A percentile compares a stretch with the other conserved stretches of the same genome.
phyloP scores from a whole-genome alignment of 2,888 invertebrate species.

The Netelia fuscicornis region DNA sequence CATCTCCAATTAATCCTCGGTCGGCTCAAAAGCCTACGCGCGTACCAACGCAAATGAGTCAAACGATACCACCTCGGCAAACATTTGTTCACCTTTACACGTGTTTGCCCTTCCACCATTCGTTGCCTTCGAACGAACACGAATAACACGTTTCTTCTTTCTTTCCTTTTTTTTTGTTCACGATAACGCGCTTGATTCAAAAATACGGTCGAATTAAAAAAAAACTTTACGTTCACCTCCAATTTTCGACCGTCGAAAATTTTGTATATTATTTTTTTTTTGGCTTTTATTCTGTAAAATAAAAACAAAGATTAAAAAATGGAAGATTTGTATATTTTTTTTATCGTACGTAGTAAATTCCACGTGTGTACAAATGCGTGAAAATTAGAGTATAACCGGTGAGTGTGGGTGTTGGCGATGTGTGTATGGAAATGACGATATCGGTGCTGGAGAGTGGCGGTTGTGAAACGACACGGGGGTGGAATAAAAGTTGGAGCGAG shows the following conservation, averaged over 20 bases:
- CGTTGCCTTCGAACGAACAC: no score
- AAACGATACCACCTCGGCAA: constrained; percentile 40
- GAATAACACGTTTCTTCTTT: no score
- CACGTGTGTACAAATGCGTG: constrained; percentile 7
- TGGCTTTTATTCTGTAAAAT: no score
- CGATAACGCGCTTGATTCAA: no score
- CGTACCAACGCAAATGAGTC: constrained; percentile 63
- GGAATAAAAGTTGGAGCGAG: constrained; percentile 76
- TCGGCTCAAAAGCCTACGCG: constrained; percentile 41
- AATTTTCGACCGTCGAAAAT: no score
- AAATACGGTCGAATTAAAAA: no score
- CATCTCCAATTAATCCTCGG: constrained; percentile 54
- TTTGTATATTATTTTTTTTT: no score
- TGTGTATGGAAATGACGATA: constrained; percentile 11
- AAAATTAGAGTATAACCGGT: constrained; percentile 29
- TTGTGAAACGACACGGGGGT: constrained; percentile 69
- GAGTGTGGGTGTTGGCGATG: no score
- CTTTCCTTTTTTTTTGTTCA: no score
- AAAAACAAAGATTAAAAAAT: no score
- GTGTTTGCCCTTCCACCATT: constrained; percentile 31
- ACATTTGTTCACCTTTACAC: constrained; percentile 40
- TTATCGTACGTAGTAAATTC: neutral
- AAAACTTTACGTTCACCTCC: no score
- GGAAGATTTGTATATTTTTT: neutral
- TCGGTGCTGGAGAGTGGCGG: constrained; percentile 4